Percentiles rank a stretch among this genome's conserved stretches.
Conservation (phyloP, 2,113 vertebrate genomes). For the Rousettus leschenaultii region DNA sequence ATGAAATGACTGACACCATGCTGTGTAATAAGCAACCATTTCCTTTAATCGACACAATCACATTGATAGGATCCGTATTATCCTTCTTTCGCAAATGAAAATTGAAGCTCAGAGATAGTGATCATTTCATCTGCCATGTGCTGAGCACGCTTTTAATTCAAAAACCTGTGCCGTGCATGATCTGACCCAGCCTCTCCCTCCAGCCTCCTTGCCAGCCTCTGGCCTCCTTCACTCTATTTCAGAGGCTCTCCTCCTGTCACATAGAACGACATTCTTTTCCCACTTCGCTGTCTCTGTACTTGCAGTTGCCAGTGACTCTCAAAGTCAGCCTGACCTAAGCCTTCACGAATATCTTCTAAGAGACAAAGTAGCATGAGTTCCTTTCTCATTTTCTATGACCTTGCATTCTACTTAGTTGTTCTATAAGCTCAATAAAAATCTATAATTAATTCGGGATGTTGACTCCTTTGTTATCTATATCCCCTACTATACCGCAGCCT, state of each 20-base stretch:
- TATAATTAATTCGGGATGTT: not conserved
- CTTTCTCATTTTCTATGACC: not conserved
- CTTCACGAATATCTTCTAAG: not conserved
- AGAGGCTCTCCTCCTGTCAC: not conserved
- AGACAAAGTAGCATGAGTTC: not conserved
- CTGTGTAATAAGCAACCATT: not conserved
- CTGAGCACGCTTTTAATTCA: not conserved
- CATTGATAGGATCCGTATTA: not conserved
- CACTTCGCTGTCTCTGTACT: not conserved
- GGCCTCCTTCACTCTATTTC: not conserved
- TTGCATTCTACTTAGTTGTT: not conserved
- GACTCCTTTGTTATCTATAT: not conserved
- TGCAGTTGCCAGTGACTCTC: not conserved
- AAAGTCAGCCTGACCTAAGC: not conserved
- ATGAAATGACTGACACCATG: not conserved
- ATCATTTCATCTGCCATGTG: not conserved
- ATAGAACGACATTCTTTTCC: fast-evolving
- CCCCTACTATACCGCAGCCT: not conserved
- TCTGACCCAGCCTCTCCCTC: not conserved
- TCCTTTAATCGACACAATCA: not conserved
- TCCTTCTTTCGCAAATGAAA: not conserved
- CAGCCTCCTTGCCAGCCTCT: not conserved
- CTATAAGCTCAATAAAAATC: not conserved
- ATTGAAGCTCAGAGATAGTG: not conserved
- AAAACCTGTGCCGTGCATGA: not conserved